Evolutionary conservation across 1,140 invertebrate species (phyloP).

Genomic region (Coenobita brevimanus): DNA sequence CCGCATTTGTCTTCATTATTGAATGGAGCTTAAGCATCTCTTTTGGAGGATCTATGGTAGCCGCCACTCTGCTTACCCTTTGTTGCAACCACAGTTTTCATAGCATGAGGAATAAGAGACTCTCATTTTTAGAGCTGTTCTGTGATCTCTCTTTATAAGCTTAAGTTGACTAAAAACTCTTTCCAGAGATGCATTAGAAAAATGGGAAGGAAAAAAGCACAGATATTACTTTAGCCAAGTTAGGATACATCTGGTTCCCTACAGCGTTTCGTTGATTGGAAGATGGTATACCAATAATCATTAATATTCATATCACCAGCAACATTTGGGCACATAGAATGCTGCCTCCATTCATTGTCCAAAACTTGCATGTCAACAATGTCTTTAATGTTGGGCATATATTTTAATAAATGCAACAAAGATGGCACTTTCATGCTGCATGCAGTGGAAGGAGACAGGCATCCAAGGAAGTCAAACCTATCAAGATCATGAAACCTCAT

Average conservation of each 20-base stretch:
- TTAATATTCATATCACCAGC: not conserved
- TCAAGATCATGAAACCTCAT: too few relatives aligned
- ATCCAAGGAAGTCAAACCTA: too few relatives aligned
- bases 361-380: not conserved
- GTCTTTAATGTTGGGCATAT: not conserved
- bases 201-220: slow-evolving; percentile 23
- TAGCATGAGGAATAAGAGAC: not conserved
- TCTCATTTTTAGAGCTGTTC: slow-evolving; percentile 6
- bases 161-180: slow-evolving; percentile 17
- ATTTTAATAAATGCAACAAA: too few relatives aligned
- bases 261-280: not conserved
- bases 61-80: not conserved
- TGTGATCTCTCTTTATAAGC: slow-evolving; percentile 13
- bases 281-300: not conserved
- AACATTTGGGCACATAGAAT: slow-evolving; percentile 3
- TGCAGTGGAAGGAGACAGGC: too few relatives aligned
- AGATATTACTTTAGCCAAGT: too few relatives aligned
- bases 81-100: slow-evolving; percentile 6
- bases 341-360: slow-evolving; percentile 7
- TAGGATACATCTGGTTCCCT: slow-evolving; percentile 11
- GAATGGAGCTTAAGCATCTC: too few relatives aligned
- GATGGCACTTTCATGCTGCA: too few relatives aligned
- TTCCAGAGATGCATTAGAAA: slow-evolving; percentile 2
- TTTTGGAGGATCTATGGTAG: not conserved
- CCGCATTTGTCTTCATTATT: too few relatives aligned